phyloP scores from a whole-genome alignment of 2,888 invertebrate species.

The Drosophila testacea region DNA sequence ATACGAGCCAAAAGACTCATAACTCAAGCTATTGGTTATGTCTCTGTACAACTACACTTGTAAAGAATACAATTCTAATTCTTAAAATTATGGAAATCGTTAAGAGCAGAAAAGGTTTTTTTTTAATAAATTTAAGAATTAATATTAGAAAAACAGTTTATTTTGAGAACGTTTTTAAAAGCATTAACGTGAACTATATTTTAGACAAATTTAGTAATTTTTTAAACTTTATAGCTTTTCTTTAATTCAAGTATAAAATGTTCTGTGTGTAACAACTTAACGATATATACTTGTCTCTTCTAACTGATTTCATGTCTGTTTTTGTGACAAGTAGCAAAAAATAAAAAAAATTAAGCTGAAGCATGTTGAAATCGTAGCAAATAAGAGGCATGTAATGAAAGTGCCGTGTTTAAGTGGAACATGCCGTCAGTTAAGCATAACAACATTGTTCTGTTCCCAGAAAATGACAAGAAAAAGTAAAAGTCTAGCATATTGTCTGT shows the following conservation, averaged over 20 bases:
- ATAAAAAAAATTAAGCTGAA: conserved; percentile 26
- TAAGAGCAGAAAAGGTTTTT: no score
- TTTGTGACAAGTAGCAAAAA: conserved; percentile 13
- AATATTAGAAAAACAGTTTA: no score
- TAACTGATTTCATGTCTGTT: conserved; percentile 14
- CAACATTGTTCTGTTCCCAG: background rate
- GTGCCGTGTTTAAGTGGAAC: conserved; percentile 13
- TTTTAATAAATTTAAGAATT: no score
- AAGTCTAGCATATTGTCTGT: conserved; percentile 12
- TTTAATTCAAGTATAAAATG: no score
- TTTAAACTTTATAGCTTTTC: no score
- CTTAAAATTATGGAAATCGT: no score
- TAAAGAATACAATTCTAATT: no score
- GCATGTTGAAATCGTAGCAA: conserved; percentile 13
- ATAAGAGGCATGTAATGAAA: conserved; percentile 18
- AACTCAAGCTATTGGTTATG: conserved; percentile 22
- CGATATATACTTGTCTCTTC: background rate
- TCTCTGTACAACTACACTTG: background rate
- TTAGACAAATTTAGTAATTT: no score
- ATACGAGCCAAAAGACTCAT: conserved; percentile 47
- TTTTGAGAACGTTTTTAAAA: no score
- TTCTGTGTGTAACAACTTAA: background rate
- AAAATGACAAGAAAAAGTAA: conserved; percentile 8
- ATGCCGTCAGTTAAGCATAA: conserved; percentile 21
- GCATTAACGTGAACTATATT: no score